phyloP scores from a whole-genome alignment of 2,113 vertebrate species.

The Toxotes jaculatrix region DNA sequence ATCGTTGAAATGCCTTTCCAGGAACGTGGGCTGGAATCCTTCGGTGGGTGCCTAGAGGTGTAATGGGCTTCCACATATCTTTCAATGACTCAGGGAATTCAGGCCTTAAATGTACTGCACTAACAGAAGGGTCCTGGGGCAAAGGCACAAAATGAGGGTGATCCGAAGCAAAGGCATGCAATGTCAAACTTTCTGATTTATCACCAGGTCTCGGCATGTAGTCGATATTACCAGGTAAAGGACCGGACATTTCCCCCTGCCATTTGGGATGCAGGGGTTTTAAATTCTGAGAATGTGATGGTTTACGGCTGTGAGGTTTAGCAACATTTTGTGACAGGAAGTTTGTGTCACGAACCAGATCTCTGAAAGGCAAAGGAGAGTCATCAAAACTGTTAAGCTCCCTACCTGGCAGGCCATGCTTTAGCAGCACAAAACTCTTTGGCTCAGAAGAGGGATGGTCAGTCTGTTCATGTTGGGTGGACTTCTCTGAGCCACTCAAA shows the following conservation, averaged over 20 bases:
- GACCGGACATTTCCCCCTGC: not conserved
- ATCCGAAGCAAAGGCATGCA: not conserved
- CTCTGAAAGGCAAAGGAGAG: not conserved
- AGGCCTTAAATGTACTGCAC: not conserved
- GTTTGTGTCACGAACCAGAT: not conserved
- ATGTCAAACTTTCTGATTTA: not conserved
- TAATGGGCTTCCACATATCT: slow-evolving; percentile 1
- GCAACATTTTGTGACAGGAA: not conserved
- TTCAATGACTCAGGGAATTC: slow-evolving; percentile 16
- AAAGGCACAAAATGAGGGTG: not conserved
- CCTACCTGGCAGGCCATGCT: slow-evolving; percentile 56
- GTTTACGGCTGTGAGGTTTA: not conserved
- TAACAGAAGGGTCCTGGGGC: not conserved
- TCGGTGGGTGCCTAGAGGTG: not conserved
- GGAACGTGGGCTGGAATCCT: slow-evolving; percentile 8
- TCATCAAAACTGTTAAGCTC: not conserved
- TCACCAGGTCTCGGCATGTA: not conserved
- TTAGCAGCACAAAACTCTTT: slow-evolving; percentile 50
- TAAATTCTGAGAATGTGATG: not conserved
- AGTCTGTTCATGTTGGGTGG: not conserved
- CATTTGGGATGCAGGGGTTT: not conserved
- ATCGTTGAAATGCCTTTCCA: slow-evolving; percentile 9
- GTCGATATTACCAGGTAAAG: not conserved
- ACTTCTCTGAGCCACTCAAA: slow-evolving; percentile 7
- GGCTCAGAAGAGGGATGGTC: not conserved